A percentile compares a stretch with the other conserved stretches of the same genome.
phyloP scores from a whole-genome alignment of 2,888 invertebrate genomes.

The Meandrusa payeni region DNA sequence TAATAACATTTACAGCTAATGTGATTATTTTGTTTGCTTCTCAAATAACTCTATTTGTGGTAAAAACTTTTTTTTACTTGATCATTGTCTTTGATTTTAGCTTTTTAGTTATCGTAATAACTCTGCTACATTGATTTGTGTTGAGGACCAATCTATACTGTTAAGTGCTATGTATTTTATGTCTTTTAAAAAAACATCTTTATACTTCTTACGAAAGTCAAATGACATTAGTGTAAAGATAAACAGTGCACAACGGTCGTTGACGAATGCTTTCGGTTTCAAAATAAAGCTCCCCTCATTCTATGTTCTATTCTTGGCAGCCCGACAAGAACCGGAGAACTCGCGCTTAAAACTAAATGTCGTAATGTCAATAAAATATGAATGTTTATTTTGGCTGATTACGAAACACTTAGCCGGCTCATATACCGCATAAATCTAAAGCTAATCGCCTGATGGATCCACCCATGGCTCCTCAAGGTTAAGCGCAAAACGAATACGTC shows the following conservation, averaged over 20 bases:
- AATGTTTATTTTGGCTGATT: slow-evolving; percentile 75
- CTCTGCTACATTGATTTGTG: no score
- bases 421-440: slow-evolving; percentile 61
- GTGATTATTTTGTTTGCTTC: no score
- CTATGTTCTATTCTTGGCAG: slow-evolving; percentile 60
- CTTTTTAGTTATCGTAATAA: no score
- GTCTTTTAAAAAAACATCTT: background rate
- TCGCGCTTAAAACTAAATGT: slow-evolving; percentile 62
- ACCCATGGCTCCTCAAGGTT: slow-evolving; percentile 61
- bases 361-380: slow-evolving; percentile 77
- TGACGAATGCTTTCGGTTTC: slow-evolving; percentile 50
- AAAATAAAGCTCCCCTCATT: slow-evolving; percentile 68
- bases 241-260: slow-evolving; percentile 29
- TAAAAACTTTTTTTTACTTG: no score
- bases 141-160: no score
- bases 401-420: slow-evolving; percentile 64
- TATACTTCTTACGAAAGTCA: slow-evolving; percentile 13
- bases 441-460: slow-evolving; percentile 61
- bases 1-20: no score
- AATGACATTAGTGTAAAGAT: slow-evolving; percentile 19
- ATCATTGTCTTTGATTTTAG: no score
- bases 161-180: no score
- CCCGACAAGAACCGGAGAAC: slow-evolving; percentile 45
- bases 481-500: slow-evolving; percentile 47
- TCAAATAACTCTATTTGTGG: no score